Conservation (phyloP, 2,888 invertebrate genomes). For the Morpho deidamia region DNA sequence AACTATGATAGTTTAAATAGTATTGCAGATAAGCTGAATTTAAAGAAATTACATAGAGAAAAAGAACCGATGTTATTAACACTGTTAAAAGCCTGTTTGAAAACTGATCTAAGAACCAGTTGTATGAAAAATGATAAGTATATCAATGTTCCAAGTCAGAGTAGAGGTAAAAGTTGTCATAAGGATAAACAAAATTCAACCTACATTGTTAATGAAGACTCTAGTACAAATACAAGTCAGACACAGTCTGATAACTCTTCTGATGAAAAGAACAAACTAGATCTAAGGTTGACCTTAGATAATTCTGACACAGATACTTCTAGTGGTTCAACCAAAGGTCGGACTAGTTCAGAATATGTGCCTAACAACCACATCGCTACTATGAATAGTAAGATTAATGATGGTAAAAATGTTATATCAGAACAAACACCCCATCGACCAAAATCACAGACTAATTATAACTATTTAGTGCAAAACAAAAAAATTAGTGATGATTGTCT, state of each 20-base stretch:
- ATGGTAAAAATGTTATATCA: constrained; percentile 23
- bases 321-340: constrained; percentile 60
- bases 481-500: constrained; percentile 24
- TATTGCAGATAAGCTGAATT: constrained; percentile 48
- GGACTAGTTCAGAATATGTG: constrained; percentile 65
- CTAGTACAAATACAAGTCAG: constrained; percentile 55
- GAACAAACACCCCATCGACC: constrained; percentile 18
- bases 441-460: constrained; percentile 21
- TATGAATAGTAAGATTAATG: constrained; percentile 24
- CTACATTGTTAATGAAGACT: constrained; percentile 67
- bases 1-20: constrained; percentile 75
- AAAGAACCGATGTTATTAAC: constrained; percentile 60
- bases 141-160: constrained; percentile 23
- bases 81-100: constrained; percentile 46
- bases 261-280: constrained; percentile 67
- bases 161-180: constrained; percentile 33
- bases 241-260: constrained; percentile 68
- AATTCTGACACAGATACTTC: constrained; percentile 73
- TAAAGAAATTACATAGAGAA: constrained; percentile 38
- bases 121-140: constrained; percentile 34
- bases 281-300: constrained; percentile 57
- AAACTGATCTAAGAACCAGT: constrained; percentile 37
- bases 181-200: constrained; percentile 64
- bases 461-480: constrained; percentile 18
- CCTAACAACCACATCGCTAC: constrained; percentile 53